Conservation (phyloP, 2,797 vertebrate species). For the Notamacropus eugenii region DNA sequence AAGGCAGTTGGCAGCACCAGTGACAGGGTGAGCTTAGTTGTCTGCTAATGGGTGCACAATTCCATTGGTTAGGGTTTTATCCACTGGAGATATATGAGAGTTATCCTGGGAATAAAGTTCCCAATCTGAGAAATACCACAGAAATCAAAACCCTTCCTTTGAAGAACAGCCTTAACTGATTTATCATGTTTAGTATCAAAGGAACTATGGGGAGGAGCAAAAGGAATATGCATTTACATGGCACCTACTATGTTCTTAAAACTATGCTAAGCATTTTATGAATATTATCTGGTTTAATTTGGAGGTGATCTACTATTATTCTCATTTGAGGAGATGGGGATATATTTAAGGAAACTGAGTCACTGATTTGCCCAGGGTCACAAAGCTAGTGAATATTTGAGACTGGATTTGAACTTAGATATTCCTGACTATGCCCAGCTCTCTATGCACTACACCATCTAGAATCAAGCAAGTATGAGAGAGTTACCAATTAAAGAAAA, state of each 20-base stretch:
- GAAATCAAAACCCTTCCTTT: constrained; percentile 18
- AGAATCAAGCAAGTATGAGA: neutral
- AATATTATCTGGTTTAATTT: neutral
- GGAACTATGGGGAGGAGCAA: neutral
- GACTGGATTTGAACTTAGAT: neutral
- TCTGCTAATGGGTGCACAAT: neutral
- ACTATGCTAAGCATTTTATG: neutral
- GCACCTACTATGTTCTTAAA: neutral
- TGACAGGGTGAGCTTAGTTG: neutral
- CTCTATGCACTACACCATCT: neutral
- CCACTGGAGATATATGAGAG: neutral
- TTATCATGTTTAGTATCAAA: neutral
- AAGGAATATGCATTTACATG: neutral
- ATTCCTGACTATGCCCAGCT: neutral
- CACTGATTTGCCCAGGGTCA: neutral
- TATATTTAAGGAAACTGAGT: neutral
- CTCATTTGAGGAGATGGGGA: neutral
- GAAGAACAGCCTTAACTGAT: neutral
- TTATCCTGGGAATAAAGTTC: neutral
- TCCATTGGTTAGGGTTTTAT: neutral
- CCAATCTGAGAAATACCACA: neutral
- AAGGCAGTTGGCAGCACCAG: neutral
- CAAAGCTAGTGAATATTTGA: neutral
- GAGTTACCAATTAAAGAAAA: constrained; percentile 32
- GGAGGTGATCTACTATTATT: neutral